phyloP scores from a whole-genome alignment of 2,113 vertebrate genomes.

The Pyrgilauda ruficollis region DNA sequence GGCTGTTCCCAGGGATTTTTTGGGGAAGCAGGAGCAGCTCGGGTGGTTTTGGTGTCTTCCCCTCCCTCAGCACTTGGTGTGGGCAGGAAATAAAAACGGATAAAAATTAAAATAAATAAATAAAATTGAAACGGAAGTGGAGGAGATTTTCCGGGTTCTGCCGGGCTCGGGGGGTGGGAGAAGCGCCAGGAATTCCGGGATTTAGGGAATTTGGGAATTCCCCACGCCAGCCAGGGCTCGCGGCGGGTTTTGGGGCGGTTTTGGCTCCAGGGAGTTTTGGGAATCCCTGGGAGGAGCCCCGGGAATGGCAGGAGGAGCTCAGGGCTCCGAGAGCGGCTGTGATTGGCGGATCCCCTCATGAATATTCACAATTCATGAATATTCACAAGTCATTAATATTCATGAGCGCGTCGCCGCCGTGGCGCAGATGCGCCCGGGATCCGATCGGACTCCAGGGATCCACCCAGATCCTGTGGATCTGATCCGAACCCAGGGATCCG shows the following conservation, averaged over 20 bases:
- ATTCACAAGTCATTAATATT: neutral
- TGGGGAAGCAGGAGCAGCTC: neutral
- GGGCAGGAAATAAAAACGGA: neutral
- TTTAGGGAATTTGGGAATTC: neutral
- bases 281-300: neutral
- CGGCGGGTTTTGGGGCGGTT: neutral
- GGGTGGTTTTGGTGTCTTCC: neutral
- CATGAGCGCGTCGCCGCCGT: accelerated
- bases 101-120: neutral
- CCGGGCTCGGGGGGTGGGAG: neutral
- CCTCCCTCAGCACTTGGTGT: neutral
- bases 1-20: neutral
- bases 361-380: neutral
- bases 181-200: neutral
- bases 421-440: accelerated
- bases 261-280: neutral
- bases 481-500: neutral
- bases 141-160: no score
- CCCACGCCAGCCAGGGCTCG: neutral
- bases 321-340: neutral
- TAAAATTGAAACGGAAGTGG: neutral
- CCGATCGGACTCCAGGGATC: neutral
- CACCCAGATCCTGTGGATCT: neutral
- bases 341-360: accelerated
- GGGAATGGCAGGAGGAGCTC: neutral